Conservation (phyloP, 2,797 vertebrate species). For the Sebastolobus altivelis region DNA sequence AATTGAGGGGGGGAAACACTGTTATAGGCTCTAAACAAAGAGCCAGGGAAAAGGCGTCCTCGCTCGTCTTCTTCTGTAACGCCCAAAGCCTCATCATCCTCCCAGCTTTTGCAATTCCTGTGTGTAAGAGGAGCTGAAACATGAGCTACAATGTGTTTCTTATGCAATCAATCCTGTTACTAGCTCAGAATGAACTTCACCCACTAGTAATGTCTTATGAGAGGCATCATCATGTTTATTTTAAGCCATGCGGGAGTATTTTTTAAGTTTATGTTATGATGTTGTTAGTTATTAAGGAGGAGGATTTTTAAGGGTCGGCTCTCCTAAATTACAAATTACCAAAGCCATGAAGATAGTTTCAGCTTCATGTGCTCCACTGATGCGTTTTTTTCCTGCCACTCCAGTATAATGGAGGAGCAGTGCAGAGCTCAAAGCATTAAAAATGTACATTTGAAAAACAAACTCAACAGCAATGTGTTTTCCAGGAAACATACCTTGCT, state of each 20-base stretch:
- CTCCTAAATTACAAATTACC: not conserved
- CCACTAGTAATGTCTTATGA: constrained; percentile 1
- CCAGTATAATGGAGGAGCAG: too few relatives aligned
- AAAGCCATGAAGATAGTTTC: not conserved
- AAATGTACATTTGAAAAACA: not conserved
- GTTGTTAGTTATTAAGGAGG: not conserved
- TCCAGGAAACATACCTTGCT: not conserved
- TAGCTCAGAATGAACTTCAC: constrained; percentile 25
- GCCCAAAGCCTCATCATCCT: constrained; percentile 60
- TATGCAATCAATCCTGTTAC: constrained; percentile 26
- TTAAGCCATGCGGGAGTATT: not conserved
- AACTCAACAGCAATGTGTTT: not conserved
- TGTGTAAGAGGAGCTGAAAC: constrained; percentile 62
- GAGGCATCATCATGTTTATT: constrained; percentile 9
- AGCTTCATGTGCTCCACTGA: not conserved
- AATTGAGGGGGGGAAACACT: constrained; percentile 76
- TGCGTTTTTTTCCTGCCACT: not conserved
- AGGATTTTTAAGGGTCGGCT: not conserved
- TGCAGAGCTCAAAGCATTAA: not conserved
- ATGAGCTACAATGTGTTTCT: constrained; percentile 36
- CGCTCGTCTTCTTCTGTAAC: constrained; percentile 72
- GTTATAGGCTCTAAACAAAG: constrained; percentile 80
- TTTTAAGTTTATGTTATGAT: not conserved
- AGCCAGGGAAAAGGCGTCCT: constrained; percentile 73
- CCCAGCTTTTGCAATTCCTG: constrained; percentile 58